A percentile compares a stretch with the other conserved stretches of the same genome.
Conservation (phyloP, 2,888 invertebrate genomes). For the Macrosoma leucophasiata region DNA sequence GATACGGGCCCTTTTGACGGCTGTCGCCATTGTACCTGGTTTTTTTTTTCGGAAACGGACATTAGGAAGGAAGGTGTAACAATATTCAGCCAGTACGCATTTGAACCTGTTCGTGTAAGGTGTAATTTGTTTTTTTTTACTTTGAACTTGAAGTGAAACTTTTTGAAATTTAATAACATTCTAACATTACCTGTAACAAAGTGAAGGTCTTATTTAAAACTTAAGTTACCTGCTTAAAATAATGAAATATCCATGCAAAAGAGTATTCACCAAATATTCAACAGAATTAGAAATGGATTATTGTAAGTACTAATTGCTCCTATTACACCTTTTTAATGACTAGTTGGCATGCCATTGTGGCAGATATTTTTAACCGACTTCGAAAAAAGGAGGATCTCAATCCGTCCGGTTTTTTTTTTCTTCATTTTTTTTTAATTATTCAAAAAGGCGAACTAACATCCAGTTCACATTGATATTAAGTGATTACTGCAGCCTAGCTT, state of each 20-base stretch:
- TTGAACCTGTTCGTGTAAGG: conserved; percentile 63
- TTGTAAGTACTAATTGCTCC: too few relatives aligned
- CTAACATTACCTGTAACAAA: too few relatives aligned
- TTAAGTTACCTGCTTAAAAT: conserved; percentile 23
- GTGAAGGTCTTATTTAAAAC: conserved; percentile 9
- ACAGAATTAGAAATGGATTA: conserved; percentile 43
- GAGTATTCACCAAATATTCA: conserved; percentile 39
- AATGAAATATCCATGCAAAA: conserved; percentile 64
- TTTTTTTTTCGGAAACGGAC: conserved; percentile 67
- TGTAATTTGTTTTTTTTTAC: conserved; percentile 41
- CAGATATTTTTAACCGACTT: too few relatives aligned
- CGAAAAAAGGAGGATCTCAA: too few relatives aligned
- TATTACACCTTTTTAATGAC: too few relatives aligned
- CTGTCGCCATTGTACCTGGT: conserved; percentile 48
- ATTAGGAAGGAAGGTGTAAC: conserved; percentile 48
- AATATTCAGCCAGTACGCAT: conserved; percentile 55
- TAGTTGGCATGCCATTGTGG: conserved; percentile 26
- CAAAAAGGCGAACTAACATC: too few relatives aligned
- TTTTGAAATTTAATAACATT: conserved; percentile 4
- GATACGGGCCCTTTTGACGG: conserved; percentile 41
- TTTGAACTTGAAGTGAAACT: conserved; percentile 13
- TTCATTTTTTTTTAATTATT: too few relatives aligned
- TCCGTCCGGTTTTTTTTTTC: too few relatives aligned
- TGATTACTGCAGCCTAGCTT: too few relatives aligned
- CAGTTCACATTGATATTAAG: too few relatives aligned